A percentile compares a stretch with the other conserved stretches of the same genome.
phyloP scores from a whole-genome alignment of 1,140 invertebrate genomes.

The Camponotus vicinus region DNA sequence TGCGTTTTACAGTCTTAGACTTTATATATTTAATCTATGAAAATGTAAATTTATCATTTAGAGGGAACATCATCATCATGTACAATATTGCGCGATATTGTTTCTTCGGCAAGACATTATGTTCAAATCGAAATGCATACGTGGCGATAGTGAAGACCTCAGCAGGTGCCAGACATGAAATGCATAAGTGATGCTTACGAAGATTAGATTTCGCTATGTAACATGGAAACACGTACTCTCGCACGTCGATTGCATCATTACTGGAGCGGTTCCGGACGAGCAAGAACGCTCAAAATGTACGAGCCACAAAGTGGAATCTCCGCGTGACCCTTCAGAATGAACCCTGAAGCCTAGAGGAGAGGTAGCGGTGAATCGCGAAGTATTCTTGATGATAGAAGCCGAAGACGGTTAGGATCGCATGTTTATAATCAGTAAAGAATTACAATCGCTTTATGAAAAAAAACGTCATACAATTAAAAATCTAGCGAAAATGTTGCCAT shows the following conservation, averaged over 20 bases:
- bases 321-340: constrained; percentile 57
- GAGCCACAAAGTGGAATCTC: constrained; percentile 45
- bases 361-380: background rate
- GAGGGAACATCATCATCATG: too few relatives aligned
- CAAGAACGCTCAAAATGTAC: background rate
- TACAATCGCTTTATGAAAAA: background rate
- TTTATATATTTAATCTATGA: too few relatives aligned
- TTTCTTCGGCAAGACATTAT: background rate
- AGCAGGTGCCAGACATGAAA: background rate
- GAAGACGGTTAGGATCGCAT: background rate
- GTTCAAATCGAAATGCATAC: background rate
- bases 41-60: too few relatives aligned
- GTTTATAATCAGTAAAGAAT: background rate
- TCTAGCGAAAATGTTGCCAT: background rate
- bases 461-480: background rate
- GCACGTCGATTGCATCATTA: constrained; percentile 68
- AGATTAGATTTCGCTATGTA: constrained; percentile 49
- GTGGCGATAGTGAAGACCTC: background rate
- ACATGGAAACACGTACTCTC: constrained; percentile 31
- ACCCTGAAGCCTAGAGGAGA: background rate
- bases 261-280: constrained; percentile 25
- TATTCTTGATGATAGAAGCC: background rate
- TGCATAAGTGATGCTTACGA: background rate
- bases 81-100: background rate
- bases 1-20: too few relatives aligned